These are phyloP conservation scores for Corythornis cristatus DNA, from an alignment of 2,113 vertebrate genomes.

Conservation along the genomic window DNA sequence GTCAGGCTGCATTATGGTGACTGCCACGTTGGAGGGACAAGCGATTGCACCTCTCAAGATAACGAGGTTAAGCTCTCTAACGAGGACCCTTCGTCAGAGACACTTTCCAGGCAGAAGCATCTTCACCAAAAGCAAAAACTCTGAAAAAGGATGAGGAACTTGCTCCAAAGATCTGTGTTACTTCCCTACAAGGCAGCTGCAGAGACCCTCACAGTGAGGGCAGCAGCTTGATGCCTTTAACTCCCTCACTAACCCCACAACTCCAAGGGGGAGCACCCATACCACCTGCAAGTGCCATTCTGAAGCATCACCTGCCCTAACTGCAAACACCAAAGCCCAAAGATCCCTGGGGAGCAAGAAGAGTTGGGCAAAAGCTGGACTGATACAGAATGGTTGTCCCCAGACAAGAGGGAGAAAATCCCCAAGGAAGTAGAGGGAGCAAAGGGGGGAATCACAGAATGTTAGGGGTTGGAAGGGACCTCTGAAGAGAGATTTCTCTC, in stretches of 20 bases:
- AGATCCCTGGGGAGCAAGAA: background rate
- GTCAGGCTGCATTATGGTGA: background rate
- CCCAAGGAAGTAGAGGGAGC: background rate
- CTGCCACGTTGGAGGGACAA: background rate
- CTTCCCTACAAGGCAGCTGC: background rate
- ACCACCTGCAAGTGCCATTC: background rate
- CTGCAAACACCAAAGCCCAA: background rate
- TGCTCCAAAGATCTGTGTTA: rapidly evolving
- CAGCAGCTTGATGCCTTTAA: background rate
- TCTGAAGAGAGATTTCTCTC: background rate
- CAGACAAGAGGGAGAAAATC: background rate
- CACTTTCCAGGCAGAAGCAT: background rate
- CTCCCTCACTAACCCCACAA: rapidly evolving
- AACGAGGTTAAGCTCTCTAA: background rate
- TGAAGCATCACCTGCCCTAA: background rate
- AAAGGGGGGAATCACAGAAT: background rate
- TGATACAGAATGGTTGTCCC: background rate
- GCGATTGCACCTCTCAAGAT: background rate
- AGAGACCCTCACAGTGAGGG: background rate
- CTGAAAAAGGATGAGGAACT: background rate
- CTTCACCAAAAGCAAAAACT: background rate
- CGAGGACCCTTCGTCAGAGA: background rate
- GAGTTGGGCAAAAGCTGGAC: background rate
- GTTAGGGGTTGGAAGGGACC: too few species aligned
- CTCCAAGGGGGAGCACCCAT: background rate